A percentile compares a stretch with the other conserved stretches of the same genome.
phyloP scores from a whole-genome alignment of 2,888 invertebrate species.

The Eupeodes luniger region DNA sequence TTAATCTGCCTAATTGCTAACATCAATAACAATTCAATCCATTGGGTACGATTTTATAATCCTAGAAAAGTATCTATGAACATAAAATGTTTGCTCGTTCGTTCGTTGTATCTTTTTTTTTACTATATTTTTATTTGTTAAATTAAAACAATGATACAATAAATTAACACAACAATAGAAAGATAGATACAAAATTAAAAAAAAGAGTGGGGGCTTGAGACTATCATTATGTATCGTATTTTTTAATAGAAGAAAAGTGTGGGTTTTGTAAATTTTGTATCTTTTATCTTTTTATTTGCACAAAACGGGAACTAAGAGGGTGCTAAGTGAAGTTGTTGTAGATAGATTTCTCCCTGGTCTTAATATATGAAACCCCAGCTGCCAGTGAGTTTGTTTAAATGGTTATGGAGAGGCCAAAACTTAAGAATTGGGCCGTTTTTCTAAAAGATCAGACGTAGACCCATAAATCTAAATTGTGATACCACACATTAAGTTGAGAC shows the following conservation, averaged over 20 bases:
- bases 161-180: constrained; percentile 67
- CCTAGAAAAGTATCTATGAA: constrained; percentile 37
- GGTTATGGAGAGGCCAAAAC: constrained; percentile 32
- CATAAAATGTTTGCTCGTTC: constrained; percentile 4
- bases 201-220: constrained; percentile 26
- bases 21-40: constrained; percentile 68
- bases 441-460: constrained; percentile 63
- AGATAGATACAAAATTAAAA: too few species aligned
- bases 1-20: constrained; percentile 69
- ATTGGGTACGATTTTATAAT: constrained; percentile 32
- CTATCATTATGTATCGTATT: constrained; percentile 11
- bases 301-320: neutral
- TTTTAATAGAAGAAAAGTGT: constrained; percentile 62
- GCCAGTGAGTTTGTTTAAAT: constrained; percentile 30
- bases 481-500: constrained; percentile 52
- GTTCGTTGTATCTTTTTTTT: neutral
- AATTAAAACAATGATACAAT: constrained; percentile 73
- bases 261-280: constrained; percentile 26
- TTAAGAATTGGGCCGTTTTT: constrained; percentile 59
- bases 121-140: constrained; percentile 40
- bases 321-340: neutral
- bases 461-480: constrained; percentile 74
- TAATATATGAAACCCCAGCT: constrained; percentile 9
- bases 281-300: neutral
- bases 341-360: neutral